These are phyloP conservation scores for Steatocranus sp. DNA, from an alignment of 2,797 vertebrate species.

Conservation along the genomic window DNA sequence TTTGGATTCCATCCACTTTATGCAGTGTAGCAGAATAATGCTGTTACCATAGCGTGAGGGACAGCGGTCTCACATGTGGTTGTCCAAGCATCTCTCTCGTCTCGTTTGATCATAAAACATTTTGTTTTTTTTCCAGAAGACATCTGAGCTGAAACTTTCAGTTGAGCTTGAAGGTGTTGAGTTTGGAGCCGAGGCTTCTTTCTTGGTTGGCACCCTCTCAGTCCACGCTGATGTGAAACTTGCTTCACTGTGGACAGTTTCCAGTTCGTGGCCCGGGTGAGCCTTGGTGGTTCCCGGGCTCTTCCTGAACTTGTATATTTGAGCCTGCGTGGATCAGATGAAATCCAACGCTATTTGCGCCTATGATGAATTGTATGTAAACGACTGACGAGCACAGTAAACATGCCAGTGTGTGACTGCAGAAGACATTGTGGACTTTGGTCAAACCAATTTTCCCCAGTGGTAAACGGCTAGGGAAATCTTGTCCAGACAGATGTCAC, in stretches of 20 bases:
- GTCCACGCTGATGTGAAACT: background rate
- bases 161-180: background rate
- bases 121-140: background rate
- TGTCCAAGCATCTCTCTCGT: background rate
- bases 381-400: background rate
- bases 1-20: background rate
- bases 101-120: background rate
- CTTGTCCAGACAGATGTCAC: background rate
- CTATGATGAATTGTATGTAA: background rate
- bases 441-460: background rate
- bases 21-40: background rate
- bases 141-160: background rate
- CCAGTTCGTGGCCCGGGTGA: background rate
- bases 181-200: background rate
- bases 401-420: background rate
- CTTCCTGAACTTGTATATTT: background rate
- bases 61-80: fast-evolving
- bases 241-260: background rate
- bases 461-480: background rate
- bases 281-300: background rate
- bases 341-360: background rate
- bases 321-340: background rate
- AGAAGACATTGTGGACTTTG: background rate
- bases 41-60: background rate
- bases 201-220: fast-evolving